Evolutionary conservation across 2,113 vertebrate genomes (phyloP).

Genomic region (Copsychus sechellarum): DNA sequence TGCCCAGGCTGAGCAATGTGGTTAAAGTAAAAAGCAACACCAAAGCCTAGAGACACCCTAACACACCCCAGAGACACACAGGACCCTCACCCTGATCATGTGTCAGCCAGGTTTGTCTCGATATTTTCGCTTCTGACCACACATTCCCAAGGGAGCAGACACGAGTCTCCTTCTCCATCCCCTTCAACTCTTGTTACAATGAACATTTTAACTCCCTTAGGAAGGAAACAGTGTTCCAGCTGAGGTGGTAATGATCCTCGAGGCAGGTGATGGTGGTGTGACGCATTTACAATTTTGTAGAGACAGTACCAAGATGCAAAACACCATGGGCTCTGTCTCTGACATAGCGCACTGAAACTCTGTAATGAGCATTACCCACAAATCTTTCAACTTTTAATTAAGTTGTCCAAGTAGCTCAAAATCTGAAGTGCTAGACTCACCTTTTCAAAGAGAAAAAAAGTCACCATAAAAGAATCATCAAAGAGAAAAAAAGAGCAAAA

Average conservation of each 20-base stretch:
- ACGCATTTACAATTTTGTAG: background rate
- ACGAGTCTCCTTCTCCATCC: background rate
- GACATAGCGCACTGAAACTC: background rate
- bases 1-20: background rate
- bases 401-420: background rate
- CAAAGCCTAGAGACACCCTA: background rate
- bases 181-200: background rate
- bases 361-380: background rate
- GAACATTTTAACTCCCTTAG: background rate
- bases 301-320: fast-evolving
- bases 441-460: background rate
- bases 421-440: background rate
- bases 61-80: background rate
- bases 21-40: background rate
- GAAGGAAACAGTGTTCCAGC: background rate
- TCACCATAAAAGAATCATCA: background rate
- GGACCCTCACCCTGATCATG: too few relatives aligned
- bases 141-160: background rate
- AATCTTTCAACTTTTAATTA: background rate
- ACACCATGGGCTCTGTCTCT: background rate
- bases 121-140: background rate
- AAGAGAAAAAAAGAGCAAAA: background rate
- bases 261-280: background rate
- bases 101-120: background rate
- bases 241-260: background rate